phyloP scores from a whole-genome alignment of 2,113 vertebrate species.

The Trichomycterus rosablanca region DNA sequence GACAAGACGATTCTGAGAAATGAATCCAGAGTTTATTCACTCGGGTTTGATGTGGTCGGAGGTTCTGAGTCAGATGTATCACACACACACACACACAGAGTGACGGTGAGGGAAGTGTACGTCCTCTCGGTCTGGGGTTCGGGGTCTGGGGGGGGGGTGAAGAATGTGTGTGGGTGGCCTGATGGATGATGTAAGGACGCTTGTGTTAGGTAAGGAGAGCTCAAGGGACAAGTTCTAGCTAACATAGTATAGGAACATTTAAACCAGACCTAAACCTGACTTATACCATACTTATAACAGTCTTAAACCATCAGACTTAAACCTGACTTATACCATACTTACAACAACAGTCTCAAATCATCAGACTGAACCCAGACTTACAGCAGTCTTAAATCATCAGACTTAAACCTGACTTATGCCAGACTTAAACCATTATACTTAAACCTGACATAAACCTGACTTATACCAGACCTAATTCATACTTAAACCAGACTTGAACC shows the following conservation, averaged over 20 bases:
- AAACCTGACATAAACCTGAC: too few species aligned
- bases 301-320: too few species aligned
- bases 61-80: slow-evolving; percentile 34
- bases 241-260: background rate
- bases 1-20: background rate
- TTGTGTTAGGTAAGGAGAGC: background rate
- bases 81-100: slow-evolving; percentile 41
- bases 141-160: slow-evolving; percentile 29
- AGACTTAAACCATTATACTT: too few species aligned
- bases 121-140: slow-evolving; percentile 38
- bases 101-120: slow-evolving; percentile 29
- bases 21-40: background rate
- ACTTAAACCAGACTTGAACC: too few species aligned
- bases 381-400: too few species aligned
- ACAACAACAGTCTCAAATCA: background rate
- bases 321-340: background rate
- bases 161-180: slow-evolving; percentile 31
- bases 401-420: too few species aligned
- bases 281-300: too few species aligned
- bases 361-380: too few species aligned
- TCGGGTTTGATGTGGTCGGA: slow-evolving; percentile 39
- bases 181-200: slow-evolving; percentile 26
- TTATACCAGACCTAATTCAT: too few species aligned
- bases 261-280: background rate
- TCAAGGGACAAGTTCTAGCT: background rate